Evolutionary conservation across 2,888 invertebrate genomes (phyloP).

Genomic region (Caenorhabditis wallacei): DNA sequence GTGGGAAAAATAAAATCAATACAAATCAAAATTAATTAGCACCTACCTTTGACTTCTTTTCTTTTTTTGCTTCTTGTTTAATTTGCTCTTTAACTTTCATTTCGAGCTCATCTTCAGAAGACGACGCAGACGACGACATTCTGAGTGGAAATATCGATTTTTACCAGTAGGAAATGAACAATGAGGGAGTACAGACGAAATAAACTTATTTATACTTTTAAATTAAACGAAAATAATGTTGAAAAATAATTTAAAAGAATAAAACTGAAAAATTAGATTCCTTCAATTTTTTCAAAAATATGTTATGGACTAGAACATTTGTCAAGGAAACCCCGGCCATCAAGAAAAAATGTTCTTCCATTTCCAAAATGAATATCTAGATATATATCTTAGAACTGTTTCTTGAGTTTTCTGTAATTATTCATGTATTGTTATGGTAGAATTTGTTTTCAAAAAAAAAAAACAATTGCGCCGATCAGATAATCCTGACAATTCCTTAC

Average conservation of each 20-base stretch:
- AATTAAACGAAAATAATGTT: no score
- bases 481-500: no score
- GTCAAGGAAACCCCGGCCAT: not conserved
- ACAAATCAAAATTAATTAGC: not conserved
- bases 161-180: not conserved
- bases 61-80: conserved; percentile 40
- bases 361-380: no score
- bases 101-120: conserved; percentile 48
- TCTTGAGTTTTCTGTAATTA: no score
- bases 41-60: conserved; percentile 37
- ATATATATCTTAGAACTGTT: no score
- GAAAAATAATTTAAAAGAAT: not conserved
- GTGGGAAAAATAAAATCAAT: conserved; percentile 1
- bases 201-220: not conserved
- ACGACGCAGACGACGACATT: conserved; percentile 42
- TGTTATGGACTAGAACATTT: not conserved
- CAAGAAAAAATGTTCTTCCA: not conserved
- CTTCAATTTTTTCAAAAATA: not conserved
- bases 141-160: conserved; percentile 35
- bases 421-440: no score
- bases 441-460: no score
- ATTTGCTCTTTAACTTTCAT: conserved; percentile 32
- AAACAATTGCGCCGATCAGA: no score
- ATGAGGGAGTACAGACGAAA: not conserved
- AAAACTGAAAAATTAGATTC: not conserved